phyloP scores from a whole-genome alignment of 2,113 vertebrate species.

The Axis porcinus region DNA sequence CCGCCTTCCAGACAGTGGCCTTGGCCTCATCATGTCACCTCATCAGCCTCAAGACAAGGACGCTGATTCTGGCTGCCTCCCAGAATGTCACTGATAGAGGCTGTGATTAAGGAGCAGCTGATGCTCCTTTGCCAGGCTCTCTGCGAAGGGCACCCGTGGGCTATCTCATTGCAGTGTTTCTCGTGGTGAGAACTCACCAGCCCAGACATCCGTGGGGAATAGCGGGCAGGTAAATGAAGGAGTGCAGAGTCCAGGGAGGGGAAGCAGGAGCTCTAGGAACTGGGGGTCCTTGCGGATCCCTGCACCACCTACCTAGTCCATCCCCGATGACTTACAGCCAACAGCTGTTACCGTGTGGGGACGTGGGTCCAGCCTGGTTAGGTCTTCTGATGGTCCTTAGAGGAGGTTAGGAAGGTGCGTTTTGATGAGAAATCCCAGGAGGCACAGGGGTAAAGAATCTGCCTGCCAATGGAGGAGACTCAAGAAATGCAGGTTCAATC shows the following conservation, averaged over 20 bases:
- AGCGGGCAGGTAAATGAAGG: background rate
- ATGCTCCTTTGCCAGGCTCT: background rate
- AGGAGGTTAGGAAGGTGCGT: background rate
- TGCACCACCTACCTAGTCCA: background rate
- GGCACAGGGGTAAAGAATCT: background rate
- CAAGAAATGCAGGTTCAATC: background rate
- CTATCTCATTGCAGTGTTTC: background rate
- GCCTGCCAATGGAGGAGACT: background rate
- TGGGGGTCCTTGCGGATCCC: background rate
- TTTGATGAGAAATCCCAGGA: background rate
- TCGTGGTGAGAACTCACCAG: accelerated
- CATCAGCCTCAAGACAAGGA: background rate
- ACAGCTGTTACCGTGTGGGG: background rate
- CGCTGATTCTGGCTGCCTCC: background rate
- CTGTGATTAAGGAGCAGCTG: background rate
- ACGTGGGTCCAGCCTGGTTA: background rate
- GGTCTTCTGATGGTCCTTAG: conserved; percentile 26
- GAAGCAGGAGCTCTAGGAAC: background rate
- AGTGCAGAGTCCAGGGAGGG: background rate
- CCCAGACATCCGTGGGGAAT: background rate
- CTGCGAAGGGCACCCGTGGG: background rate
- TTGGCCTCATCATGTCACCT: background rate
- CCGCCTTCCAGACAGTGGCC: background rate
- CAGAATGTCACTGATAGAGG: background rate
- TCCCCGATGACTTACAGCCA: accelerated